Base-by-base conservation (phyloP, 92 coral and sea anemone species). In the Palythoa grandiflora region DNA sequence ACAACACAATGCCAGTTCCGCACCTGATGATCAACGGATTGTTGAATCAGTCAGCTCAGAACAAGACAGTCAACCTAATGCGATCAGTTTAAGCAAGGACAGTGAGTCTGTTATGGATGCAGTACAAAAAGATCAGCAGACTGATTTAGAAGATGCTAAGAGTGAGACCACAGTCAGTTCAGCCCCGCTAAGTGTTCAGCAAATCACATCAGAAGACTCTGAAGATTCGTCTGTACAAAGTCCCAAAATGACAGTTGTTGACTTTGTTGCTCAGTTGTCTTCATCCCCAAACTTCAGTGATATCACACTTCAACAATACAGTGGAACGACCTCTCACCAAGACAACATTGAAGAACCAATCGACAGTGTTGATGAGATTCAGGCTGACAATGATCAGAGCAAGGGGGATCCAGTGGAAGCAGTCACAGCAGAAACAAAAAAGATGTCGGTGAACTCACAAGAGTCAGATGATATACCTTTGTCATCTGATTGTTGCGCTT, bases 241-340 rank as follows among this genome's bases (percentile, higher is more conserved):
- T 71, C 75, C 76, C 38, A 70, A 40, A 57, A 65, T 81, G 75
- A 44, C 61, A 9, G 61, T 65, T 28, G 75, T 63, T 65, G 86
- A 81, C 47, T 81, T 66, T 81, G 86, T 81, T 65, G 86, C 75
- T 47, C 86, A 81, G 28, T 38, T 61, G 47, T 59, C 84, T 16
- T 61, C 73, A 47, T 79, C 84, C 20, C 84, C 84, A 4, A 81
- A 66, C 86, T 21, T 63, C 76, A 81, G 73, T 47, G 86, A 81
- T 15, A 39, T 44, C 13, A 35, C 57, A 13, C 17, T 50, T 16
- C 60, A 38, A 35, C 83, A 35, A 19, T 39, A 16, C 53, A 13
- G 7, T 11, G 61, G 21, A 7, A 38, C 12, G 53, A 20, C 47
- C 54, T 11, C 10, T 11, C 20, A 36, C 48, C 47, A 35, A 15